Percentiles rank a stretch among this genome's conserved stretches.
These are phyloP conservation scores for Rhabdomys dilectus DNA, from an alignment of 2,113 vertebrate genomes.

Conservation along the genomic window DNA sequence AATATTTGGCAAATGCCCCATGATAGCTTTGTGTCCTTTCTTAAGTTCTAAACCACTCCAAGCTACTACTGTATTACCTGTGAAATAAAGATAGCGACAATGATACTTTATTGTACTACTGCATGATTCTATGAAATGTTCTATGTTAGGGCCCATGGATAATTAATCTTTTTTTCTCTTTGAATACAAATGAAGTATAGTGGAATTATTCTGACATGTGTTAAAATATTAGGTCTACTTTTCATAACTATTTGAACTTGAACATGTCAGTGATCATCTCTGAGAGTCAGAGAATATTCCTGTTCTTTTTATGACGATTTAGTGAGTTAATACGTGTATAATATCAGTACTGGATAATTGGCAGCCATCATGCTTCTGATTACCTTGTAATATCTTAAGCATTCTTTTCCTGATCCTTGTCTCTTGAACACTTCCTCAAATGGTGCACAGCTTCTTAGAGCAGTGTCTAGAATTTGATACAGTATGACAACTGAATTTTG, in stretches of 20 bases:
- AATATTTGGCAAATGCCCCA: background rate
- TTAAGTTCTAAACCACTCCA: background rate
- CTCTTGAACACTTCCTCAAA: background rate
- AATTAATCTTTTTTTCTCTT: background rate
- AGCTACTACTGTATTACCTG: constrained; percentile 3
- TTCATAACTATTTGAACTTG: background rate
- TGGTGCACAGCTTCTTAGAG: background rate
- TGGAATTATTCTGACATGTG: background rate
- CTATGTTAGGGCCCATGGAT: background rate
- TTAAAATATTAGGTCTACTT: background rate
- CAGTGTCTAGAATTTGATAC: background rate
- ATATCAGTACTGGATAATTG: background rate
- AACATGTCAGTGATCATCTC: background rate
- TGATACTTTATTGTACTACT: background rate
- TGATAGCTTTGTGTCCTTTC: background rate
- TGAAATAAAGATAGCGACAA: background rate
- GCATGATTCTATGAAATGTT: background rate
- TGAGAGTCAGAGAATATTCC: background rate
- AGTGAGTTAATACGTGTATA: constrained; percentile 6
- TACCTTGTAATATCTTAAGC: background rate
- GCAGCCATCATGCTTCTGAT: background rate
- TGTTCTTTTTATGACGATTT: background rate
- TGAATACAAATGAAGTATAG: background rate
- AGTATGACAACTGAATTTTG: background rate
- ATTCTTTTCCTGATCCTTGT: background rate